Evolutionary conservation across 2,113 vertebrate genomes (phyloP).

Genomic region (Pelvicachromis taeniatus): DNA sequence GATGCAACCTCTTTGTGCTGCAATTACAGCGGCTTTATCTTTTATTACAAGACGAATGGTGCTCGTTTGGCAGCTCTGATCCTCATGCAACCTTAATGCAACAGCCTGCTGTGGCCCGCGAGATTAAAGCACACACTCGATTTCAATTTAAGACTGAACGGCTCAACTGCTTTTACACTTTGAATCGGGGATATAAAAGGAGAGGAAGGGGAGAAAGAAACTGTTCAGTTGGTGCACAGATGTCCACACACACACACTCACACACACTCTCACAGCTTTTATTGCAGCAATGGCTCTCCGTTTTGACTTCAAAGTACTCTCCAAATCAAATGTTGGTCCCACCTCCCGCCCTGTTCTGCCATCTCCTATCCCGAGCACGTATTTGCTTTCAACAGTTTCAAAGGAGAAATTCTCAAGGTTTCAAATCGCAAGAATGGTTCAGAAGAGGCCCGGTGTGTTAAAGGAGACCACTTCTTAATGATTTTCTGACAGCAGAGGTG

Average conservation of each 20-base stretch:
- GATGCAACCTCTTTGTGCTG: neutral
- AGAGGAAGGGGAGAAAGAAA: neutral
- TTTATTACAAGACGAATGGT: neutral
- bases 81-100: conserved; percentile 18
- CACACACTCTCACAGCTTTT: neutral
- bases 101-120: neutral
- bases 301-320: conserved; percentile 13
- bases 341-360: neutral
- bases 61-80: conserved; percentile 30
- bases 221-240: neutral
- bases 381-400: conserved; percentile 24
- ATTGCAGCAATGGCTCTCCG: neutral
- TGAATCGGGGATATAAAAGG: conserved; percentile 30
- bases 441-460: neutral
- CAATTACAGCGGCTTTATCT: neutral
- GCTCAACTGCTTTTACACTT: neutral
- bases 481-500: conserved; percentile 8
- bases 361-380: neutral
- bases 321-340: conserved; percentile 21
- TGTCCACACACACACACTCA: neutral
- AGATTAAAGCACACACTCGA: conserved; percentile 18
- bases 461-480: conserved; percentile 2
- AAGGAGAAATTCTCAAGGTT: conserved; percentile 15
- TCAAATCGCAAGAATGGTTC: neutral
- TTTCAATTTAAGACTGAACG: conserved; percentile 37